Percentiles rank a stretch among this genome's conserved stretches.
Conservation (phyloP, 2,113 vertebrate genomes). For the Formicarius rufipectus region DNA sequence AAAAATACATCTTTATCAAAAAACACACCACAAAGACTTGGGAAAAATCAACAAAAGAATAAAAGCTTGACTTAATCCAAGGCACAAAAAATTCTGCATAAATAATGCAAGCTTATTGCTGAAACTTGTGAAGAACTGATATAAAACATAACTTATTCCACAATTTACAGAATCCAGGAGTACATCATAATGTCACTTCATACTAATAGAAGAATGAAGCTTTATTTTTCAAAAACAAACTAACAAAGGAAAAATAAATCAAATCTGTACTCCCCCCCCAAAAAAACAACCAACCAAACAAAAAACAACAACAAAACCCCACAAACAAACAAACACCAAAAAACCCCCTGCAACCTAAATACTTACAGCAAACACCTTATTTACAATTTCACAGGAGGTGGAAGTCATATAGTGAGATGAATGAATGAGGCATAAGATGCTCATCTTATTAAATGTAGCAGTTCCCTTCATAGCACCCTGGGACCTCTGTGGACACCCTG, state of each 20-base stretch:
- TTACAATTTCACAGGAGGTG: not conserved
- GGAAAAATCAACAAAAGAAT: not conserved
- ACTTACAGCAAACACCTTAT: not conserved
- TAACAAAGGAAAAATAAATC: not conserved
- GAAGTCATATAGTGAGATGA: not conserved
- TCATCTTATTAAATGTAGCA: not conserved
- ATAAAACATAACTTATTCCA: not conserved
- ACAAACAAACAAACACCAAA: too few species aligned
- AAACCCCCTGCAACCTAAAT: too few species aligned
- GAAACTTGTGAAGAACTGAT: not conserved
- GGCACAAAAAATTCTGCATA: not conserved
- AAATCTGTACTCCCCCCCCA: not conserved
- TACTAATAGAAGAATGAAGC: not conserved
- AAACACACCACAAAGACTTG: not conserved
- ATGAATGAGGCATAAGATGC: not conserved
- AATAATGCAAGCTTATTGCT: not conserved
- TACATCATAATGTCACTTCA: not conserved
- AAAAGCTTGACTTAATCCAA: not conserved
- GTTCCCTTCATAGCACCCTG: not conserved
- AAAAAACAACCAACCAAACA: not conserved
- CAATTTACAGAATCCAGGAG: not conserved
- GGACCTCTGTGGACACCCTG: not conserved
- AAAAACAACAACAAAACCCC: not conserved
- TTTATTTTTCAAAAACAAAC: not conserved
- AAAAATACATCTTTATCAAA: rapidly evolving